Conservation (phyloP, 2,797 vertebrate species). For the Pangasius krempfi region DNA sequence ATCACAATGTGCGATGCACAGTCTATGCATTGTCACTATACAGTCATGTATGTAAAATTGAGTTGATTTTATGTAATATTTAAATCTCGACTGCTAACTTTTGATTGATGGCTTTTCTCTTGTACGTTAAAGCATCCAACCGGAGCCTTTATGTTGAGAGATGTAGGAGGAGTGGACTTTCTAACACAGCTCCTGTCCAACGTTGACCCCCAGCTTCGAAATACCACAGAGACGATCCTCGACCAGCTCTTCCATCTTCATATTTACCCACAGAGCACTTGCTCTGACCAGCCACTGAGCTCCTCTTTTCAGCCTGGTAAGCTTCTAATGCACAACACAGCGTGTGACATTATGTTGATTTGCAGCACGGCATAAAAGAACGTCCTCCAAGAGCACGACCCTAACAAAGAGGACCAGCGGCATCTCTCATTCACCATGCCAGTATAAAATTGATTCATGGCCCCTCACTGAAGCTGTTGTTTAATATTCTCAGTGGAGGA, state of each 20-base stretch:
- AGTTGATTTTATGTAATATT: background rate
- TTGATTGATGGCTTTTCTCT: conserved; percentile 20
- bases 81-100: background rate
- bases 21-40: background rate
- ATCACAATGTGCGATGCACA: background rate
- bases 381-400: background rate
- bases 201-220: conserved; percentile 83
- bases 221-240: conserved; percentile 86
- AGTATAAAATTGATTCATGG: conserved; percentile 43
- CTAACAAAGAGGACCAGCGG: conserved; percentile 18
- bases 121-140: conserved; percentile 77
- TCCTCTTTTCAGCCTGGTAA: conserved; percentile 75
- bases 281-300: conserved; percentile 63
- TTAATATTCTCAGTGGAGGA: conserved; percentile 66
- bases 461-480: conserved; percentile 42
- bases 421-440: conserved; percentile 9
- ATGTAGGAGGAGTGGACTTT: conserved; percentile 91
- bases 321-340: background rate
- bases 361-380: conserved; percentile 11
- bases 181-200: conserved; percentile 87
- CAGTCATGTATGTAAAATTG: background rate
- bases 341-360: conserved; percentile 28
- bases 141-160: conserved; percentile 86
- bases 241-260: conserved; percentile 87
- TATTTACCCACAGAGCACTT: conserved; percentile 61